Conservation (phyloP, 2,888 invertebrate species). For the Ennomos fuscantarius region DNA sequence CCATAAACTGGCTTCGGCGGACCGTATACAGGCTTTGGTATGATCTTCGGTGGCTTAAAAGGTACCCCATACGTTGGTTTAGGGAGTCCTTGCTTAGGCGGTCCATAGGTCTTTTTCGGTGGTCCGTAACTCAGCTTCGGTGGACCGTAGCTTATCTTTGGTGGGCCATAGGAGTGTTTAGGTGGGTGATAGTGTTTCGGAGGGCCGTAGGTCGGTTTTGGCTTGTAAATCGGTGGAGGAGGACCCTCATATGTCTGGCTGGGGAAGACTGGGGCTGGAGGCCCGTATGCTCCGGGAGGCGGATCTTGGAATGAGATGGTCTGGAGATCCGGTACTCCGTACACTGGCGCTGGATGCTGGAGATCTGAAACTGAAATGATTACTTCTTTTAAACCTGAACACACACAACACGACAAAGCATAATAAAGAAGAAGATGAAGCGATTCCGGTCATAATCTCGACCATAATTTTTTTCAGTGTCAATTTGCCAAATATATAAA, state of each 20-base stretch:
- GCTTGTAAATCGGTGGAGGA: constrained; percentile 76
- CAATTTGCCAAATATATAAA: too few species aligned
- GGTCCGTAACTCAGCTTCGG: constrained; percentile 68
- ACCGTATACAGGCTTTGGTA: constrained; percentile 59
- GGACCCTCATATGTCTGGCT: constrained; percentile 78
- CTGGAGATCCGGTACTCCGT: constrained; percentile 84
- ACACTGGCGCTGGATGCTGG: constrained; percentile 82
- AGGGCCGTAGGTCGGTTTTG: constrained; percentile 73
- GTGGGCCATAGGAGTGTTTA: constrained; percentile 55
- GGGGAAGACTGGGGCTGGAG: constrained; percentile 78
- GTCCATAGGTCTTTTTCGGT: constrained; percentile 63
- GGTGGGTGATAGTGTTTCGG: constrained; percentile 73
- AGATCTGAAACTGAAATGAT: constrained; percentile 66
- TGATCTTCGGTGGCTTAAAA: constrained; percentile 58
- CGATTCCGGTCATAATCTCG: too few species aligned
- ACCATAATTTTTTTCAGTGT: too few species aligned
- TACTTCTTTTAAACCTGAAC: too few species aligned
- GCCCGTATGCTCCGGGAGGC: constrained; percentile 76
- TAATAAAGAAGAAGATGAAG: too few species aligned
- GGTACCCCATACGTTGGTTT: constrained; percentile 68
- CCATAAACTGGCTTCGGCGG: constrained; percentile 69
- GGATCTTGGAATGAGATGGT: constrained; percentile 52
- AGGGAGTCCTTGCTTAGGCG: constrained; percentile 58
- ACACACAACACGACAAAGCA: too few species aligned
- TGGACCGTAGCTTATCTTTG: constrained; percentile 64